These are phyloP conservation scores for Lamellibrachia luymesi DNA, from an alignment of 1,140 invertebrate species.

Conservation along the genomic window DNA sequence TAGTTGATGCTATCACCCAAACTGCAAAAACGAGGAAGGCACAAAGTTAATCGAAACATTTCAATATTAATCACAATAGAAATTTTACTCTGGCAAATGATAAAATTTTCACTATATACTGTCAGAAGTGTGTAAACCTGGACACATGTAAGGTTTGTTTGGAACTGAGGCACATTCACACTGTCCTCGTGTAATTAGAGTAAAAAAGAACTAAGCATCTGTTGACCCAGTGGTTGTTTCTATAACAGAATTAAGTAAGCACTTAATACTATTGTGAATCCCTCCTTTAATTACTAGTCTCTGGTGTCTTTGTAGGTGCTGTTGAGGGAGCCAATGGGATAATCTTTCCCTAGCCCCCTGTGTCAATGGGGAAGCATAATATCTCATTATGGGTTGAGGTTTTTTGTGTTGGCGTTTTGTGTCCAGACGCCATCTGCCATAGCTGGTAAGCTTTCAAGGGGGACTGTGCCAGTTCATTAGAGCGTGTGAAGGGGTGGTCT, in stretches of 20 bases:
- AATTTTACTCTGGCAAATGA: not conserved
- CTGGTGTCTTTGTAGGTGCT: not conserved
- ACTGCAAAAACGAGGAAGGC: not conserved
- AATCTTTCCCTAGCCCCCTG: not conserved
- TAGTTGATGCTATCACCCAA: not conserved
- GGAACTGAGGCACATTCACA: no score
- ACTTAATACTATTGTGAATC: conserved; percentile 5
- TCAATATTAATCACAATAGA: not conserved
- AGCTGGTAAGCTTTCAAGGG: not conserved
- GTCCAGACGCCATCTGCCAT: not conserved
- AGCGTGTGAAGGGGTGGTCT: not conserved
- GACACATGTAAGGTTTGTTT: no score
- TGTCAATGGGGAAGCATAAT: not conserved
- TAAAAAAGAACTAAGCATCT: not conserved
- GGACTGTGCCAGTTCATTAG: not conserved
- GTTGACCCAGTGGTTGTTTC: not conserved
- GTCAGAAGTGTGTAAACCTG: no score
- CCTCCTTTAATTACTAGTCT: not conserved
- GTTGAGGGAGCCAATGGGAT: not conserved
- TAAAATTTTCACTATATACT: not conserved
- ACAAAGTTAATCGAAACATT: not conserved
- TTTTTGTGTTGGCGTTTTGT: not conserved
- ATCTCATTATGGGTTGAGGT: not conserved
- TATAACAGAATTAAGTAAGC: not conserved
- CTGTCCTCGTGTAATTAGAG: not conserved